Conservation (phyloP, 2,797 vertebrate species). For the Orientallactaga sibirica region DNA sequence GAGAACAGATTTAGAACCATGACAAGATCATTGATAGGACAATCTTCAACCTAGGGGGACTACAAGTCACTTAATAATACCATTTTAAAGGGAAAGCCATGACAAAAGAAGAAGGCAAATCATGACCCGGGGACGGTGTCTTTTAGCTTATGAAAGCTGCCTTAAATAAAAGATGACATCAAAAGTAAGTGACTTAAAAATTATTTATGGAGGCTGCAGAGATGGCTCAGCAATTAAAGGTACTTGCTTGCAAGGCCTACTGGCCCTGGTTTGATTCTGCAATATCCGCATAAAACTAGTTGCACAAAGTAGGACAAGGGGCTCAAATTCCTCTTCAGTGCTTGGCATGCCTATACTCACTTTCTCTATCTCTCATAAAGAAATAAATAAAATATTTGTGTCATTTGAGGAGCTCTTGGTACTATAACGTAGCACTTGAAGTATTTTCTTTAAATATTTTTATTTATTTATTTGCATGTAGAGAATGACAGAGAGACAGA, state of each 20-base stretch:
- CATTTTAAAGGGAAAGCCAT: neutral
- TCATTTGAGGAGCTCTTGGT: neutral
- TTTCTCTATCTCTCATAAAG: too few relatives aligned
- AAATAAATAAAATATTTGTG: neutral
- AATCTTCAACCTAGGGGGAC: neutral
- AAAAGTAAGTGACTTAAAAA: neutral
- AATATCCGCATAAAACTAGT: too few relatives aligned
- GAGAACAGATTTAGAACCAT: neutral
- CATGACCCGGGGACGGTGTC: neutral
- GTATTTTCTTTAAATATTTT: neutral
- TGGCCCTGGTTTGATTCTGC: too few relatives aligned
- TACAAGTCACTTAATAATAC: neutral
- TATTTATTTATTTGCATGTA: too few relatives aligned
- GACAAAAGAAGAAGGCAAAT: neutral
- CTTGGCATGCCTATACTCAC: too few relatives aligned
- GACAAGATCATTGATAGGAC: neutral
- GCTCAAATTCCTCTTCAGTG: too few relatives aligned
- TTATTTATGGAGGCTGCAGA: neutral
- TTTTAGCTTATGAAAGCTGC: neutral
- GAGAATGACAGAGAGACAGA: too few relatives aligned
- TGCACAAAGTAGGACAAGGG: too few relatives aligned
- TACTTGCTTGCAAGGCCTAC: too few relatives aligned
- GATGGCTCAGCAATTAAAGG: too few relatives aligned
- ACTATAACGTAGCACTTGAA: neutral
- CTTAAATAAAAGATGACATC: neutral